Base-by-base conservation (phyloP, 1,140 invertebrate genomes). In the Apocrypta bakeri region DNA sequence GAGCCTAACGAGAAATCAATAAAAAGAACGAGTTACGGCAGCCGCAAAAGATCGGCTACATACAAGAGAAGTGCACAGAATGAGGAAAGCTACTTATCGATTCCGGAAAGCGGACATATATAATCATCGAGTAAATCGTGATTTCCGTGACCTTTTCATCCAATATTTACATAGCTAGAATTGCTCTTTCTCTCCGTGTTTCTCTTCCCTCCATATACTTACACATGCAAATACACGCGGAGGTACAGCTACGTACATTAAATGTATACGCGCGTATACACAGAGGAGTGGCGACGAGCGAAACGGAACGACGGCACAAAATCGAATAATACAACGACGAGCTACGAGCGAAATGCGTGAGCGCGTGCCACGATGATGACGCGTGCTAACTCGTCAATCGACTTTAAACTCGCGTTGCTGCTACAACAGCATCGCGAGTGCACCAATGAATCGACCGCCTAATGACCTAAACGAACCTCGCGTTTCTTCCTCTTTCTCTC, bases 1-100 rank as follows among this genome's bases (percentile, higher is more conserved):
- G 24, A 27, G 27, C 4, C 11, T 6, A 37, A 14, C 42, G 68
- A 24, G 27, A 33, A 71, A 61, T 69, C 63, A 61, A 71, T 33
- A 71, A 71, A 25, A 68, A 79, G 56, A 79, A 76, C 27, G 25
- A 76, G 61, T 21, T 17, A 21, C 42, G 21, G 48, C 48, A 56
- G 48, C 48, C 48, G 48, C 48, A 56, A 56, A 71, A 29, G 33
- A 71, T 21, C 29, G 68, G 6, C 9, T 24, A 56, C 14, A 17
- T 1, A 8, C 8, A 69, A 71, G 29, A 81, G 56, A 64, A 1
- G 12, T 73, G 8, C 3, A 11, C 31, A 42, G 72, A 79, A 73
- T n/a, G 68, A 72, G 72, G 78, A 80, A 80, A 80, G 78, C 56
- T 25, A 25, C 27, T 42, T 48, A 79, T 61, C 27, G 40, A 56